phyloP scores from a whole-genome alignment of 2,113 vertebrate genomes.

The Piprites chloris region DNA sequence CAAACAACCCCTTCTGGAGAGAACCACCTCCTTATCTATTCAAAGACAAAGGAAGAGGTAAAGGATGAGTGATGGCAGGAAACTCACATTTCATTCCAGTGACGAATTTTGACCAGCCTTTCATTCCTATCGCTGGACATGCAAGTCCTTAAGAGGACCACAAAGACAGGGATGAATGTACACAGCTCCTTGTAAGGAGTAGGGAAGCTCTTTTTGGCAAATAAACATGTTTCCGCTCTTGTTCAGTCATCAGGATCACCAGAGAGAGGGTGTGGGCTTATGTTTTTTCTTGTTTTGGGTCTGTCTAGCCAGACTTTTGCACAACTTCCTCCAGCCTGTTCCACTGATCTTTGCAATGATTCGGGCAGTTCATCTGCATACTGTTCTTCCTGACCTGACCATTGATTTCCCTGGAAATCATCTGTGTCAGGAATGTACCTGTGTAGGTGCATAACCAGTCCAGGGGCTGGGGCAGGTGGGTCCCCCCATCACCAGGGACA shows the following conservation, averaged over 20 bases:
- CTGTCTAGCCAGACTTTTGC: constrained; percentile 12
- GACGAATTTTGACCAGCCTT: background rate
- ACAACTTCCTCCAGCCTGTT: background rate
- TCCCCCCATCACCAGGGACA: fast-evolving
- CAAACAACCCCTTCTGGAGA: background rate
- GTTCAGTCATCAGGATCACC: background rate
- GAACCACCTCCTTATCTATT: constrained; percentile 14
- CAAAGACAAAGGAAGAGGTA: background rate
- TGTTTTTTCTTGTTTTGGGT: background rate
- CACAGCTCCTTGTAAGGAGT: constrained; percentile 12
- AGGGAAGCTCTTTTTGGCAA: background rate
- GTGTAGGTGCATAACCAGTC: fast-evolving
- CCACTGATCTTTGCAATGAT: background rate
- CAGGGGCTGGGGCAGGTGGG: background rate
- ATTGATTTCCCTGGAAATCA: background rate
- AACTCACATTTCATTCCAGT: constrained; percentile 9
- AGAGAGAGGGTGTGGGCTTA: background rate
- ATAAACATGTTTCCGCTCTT: background rate
- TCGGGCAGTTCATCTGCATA: background rate
- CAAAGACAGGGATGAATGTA: background rate
- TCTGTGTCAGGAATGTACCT: background rate
- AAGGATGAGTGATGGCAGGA: constrained; percentile 9
- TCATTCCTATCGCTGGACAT: background rate
- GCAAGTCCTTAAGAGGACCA: background rate
- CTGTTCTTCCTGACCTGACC: background rate